Evolutionary conservation across 2,797 vertebrate species (phyloP).

Genomic region (Cryptoprocta ferox): DNA sequence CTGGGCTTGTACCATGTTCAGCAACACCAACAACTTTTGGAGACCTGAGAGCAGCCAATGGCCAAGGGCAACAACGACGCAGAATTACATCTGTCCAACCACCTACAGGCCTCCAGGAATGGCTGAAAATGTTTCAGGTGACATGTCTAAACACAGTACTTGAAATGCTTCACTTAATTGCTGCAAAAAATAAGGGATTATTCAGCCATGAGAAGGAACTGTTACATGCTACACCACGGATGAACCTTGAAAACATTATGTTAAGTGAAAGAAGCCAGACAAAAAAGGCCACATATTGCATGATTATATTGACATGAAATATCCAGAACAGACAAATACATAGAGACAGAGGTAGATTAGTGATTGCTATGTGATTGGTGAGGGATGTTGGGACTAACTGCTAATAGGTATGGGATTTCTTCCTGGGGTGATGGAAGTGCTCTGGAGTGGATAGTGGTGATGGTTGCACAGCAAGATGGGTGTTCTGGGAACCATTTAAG

Average conservation of each 20-base stretch:
- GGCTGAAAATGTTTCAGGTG: slow-evolving; percentile 99
- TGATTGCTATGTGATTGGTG: background rate
- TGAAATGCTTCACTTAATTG: slow-evolving; percentile 25
- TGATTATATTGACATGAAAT: slow-evolving; percentile 1
- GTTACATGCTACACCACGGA: background rate
- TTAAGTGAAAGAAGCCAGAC: slow-evolving; percentile 14
- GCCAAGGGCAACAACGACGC: slow-evolving; percentile 97
- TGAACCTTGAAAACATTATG: slow-evolving; percentile 27
- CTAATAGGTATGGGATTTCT: background rate
- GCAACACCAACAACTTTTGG: slow-evolving; percentile 98
- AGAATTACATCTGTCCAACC: slow-evolving; percentile 98
- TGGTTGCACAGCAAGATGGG: background rate
- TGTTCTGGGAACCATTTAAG: background rate
- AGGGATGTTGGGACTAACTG: background rate
- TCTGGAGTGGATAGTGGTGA: background rate
- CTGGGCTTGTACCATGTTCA: slow-evolving; percentile 96
- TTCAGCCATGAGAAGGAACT: background rate
- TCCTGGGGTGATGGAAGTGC: background rate
- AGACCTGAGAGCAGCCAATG: slow-evolving; percentile 96
- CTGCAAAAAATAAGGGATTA: background rate
- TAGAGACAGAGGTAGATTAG: background rate
- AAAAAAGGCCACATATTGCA: background rate
- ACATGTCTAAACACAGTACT: slow-evolving; percentile 64
- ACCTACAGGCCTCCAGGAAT: slow-evolving; percentile 98
- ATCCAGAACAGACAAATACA: slow-evolving; percentile 6